Conservation (phyloP, 2,797 vertebrate genomes). For the Sebastes ruberrimus region DNA sequence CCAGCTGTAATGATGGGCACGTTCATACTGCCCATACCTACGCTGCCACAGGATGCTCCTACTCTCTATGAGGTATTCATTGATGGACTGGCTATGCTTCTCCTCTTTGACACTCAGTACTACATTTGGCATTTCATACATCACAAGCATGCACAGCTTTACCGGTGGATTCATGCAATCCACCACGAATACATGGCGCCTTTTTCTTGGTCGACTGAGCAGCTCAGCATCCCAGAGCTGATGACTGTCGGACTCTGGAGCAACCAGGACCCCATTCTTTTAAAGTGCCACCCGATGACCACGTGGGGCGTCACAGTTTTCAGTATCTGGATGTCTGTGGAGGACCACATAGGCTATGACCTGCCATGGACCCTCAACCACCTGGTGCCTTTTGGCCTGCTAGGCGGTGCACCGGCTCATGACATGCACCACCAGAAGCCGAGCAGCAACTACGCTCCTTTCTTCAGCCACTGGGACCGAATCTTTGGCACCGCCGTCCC, state of each 20-base stretch:
- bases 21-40: slow-evolving; percentile 59
- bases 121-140: slow-evolving; percentile 81
- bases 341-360: slow-evolving; percentile 85
- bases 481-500: slow-evolving; percentile 74
- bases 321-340: slow-evolving; percentile 84
- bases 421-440: slow-evolving; percentile 85
- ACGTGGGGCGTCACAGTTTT: slow-evolving; percentile 77
- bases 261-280: slow-evolving; percentile 77
- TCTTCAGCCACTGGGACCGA: slow-evolving; percentile 85
- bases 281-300: slow-evolving; percentile 79
- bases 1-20: slow-evolving; percentile 61
- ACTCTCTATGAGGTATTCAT: slow-evolving; percentile 63
- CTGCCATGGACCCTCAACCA: slow-evolving; percentile 79
- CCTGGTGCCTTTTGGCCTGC: slow-evolving; percentile 79
- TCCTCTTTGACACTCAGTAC: slow-evolving; percentile 82
- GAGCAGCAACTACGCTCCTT: slow-evolving; percentile 81
- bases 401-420: slow-evolving; percentile 80
- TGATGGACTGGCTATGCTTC: slow-evolving; percentile 69
- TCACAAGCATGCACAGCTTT: slow-evolving; percentile 78
- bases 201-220: slow-evolving; percentile 82
- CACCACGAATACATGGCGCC: slow-evolving; percentile 81
- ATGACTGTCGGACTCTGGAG: slow-evolving; percentile 82
- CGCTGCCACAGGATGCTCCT: slow-evolving; percentile 68
- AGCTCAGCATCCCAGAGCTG: slow-evolving; percentile 81
- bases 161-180: slow-evolving; percentile 79